Base-by-base conservation (phyloP, 2,888 invertebrate genomes). In the Macrosiphum euphorbiae region DNA sequence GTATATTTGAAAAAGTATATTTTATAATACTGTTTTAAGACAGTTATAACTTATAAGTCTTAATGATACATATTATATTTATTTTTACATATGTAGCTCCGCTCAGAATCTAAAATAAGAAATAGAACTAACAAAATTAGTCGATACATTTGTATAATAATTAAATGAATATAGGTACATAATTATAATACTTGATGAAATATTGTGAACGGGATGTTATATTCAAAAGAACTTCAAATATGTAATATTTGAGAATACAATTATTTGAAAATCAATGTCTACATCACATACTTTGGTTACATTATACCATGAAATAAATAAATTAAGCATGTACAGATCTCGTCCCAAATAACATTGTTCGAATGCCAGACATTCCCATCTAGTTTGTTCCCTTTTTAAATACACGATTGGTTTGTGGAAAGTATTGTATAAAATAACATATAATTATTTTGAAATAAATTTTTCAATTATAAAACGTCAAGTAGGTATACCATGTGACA, bases 291-390 rank as follows among this genome's bases (percentile, higher is more conserved):
- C 50, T 84, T 84, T 13, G 78, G 78, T 84, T 52, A 26, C 50
- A 58, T 44, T 44, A 55, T 58, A 41, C 26, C 10, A 24, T 24
- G 11, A 47, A 90, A n/a, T 78, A 50, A 90, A 90, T 90, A 35
- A 84, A 84, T 90, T 90, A 90, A 50, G n/a, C 35, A 26, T 52
- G 35, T 78, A 90, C 35, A 90, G 26, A 78, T 78, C 16, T 67
- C n/a, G 78, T 84, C 3, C 78, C 35, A 16, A 90, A 78, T 78
- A 52, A 78, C 35, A 78, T 50, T 41, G 47, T 4, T 24, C n/a
- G 24, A 78, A 90, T 90, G 52, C 78, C 50, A 41, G 13, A 50
- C 13, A 90, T 90, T 90, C 35, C 78, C 26, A 16, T 78, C 26
- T 35, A 78, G 13, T 78, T 41, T 11, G 78, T 90, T 90, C 35